A percentile compares a stretch with the other conserved stretches of the same genome.
These are phyloP conservation scores for Eptesicus fuscus DNA, from an alignment of 2,113 vertebrate genomes.

Conservation along the genomic window DNA sequence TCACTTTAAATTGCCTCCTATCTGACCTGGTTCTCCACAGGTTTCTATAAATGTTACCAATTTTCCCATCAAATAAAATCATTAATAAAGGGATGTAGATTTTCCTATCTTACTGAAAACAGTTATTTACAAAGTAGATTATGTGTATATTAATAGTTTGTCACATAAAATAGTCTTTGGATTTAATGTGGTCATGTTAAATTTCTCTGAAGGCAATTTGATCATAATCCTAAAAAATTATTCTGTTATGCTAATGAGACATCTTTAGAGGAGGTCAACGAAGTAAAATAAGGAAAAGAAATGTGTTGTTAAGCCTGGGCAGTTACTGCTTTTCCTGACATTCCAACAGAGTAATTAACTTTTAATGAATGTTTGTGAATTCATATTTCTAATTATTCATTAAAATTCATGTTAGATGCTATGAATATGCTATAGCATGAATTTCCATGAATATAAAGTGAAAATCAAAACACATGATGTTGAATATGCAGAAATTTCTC, in stretches of 20 bases:
- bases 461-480: background rate
- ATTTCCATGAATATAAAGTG: conserved; percentile 59
- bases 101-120: background rate
- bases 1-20: background rate
- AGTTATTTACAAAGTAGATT: background rate
- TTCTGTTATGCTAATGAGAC: background rate
- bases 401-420: conserved; percentile 58
- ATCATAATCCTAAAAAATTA: background rate
- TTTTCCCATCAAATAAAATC: background rate
- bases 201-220: background rate
- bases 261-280: background rate
- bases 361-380: conserved; percentile 61
- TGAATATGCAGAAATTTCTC: conserved; percentile 47
- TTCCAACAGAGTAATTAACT: conserved; percentile 44
- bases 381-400: conserved; percentile 42
- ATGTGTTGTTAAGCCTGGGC: background rate
- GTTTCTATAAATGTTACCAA: background rate
- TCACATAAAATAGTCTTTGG: background rate
- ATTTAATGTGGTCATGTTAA: background rate
- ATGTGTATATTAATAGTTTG: background rate
- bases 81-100: background rate
- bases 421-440: conserved; percentile 41
- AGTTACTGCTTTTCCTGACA: conserved; percentile 29
- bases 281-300: conserved; percentile 17
- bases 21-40: background rate